phyloP scores from a whole-genome alignment of 1,140 invertebrate species.

The Aphidius ervi region DNA sequence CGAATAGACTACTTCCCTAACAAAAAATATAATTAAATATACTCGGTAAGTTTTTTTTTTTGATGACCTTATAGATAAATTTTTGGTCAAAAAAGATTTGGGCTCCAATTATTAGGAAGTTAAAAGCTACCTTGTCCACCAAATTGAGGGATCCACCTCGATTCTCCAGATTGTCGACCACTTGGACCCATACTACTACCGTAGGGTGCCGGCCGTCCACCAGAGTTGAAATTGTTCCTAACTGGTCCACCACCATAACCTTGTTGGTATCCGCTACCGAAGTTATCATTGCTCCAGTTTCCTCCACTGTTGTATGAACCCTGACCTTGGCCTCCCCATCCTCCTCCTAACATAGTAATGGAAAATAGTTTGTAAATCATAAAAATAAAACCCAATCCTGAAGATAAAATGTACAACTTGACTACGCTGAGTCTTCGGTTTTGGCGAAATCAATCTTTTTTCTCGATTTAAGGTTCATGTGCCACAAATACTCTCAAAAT shows the following conservation, averaged over 20 bases:
- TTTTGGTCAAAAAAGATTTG: too few relatives aligned
- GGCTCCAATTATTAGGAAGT: neutral
- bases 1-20: too few relatives aligned
- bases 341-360: constrained; percentile 29
- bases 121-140: constrained; percentile 38
- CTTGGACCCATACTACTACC: constrained; percentile 50
- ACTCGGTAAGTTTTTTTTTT: too few relatives aligned
- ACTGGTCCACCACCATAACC: constrained; percentile 68
- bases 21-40: too few relatives aligned
- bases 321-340: constrained; percentile 53
- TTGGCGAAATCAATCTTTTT: too few relatives aligned
- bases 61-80: too few relatives aligned
- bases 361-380: too few relatives aligned
- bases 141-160: constrained; percentile 37
- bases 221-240: constrained; percentile 62
- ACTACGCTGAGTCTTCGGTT: too few relatives aligned
- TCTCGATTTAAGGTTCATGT: too few relatives aligned
- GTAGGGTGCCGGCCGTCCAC: constrained; percentile 63
- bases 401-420: too few relatives aligned
- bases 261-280: constrained; percentile 72
- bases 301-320: constrained; percentile 56
- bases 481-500: too few relatives aligned
- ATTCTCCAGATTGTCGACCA: constrained; percentile 38
- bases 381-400: too few relatives aligned
- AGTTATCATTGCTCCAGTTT: constrained; percentile 61